phyloP scores from a whole-genome alignment of 2,888 invertebrate species.

The Conomelus anceps region DNA sequence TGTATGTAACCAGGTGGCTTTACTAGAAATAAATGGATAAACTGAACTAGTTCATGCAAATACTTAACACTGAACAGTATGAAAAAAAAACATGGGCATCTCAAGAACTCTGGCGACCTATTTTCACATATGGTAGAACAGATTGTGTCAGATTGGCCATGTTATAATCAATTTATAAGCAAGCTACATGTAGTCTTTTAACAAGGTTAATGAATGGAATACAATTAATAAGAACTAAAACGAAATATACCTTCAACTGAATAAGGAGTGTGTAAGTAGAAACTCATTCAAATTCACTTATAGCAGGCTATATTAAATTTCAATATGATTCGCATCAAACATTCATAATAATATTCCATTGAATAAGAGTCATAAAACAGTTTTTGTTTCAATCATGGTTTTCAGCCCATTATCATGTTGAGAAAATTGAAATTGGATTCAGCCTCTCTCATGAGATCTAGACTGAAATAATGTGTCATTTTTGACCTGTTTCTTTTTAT shows the following conservation, averaged over 20 bases:
- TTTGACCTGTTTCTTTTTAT: no score
- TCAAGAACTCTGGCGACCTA: not conserved
- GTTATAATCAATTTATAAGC: not conserved
- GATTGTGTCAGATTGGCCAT: not conserved
- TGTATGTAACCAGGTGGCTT: not conserved
- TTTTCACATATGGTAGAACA: not conserved
- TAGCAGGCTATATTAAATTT: no score
- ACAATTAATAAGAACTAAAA: not conserved
- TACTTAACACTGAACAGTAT: not conserved
- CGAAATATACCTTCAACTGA: not conserved
- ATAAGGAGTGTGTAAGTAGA: not conserved
- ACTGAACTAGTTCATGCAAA: not conserved
- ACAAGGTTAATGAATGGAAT: not conserved
- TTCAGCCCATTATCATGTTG: no score
- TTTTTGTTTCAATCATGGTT: no score
- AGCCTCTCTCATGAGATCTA: no score
- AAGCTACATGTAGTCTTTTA: not conserved
- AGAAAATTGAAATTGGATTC: no score
- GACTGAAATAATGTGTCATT: no score
- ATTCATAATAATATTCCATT: not conserved
- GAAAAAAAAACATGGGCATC: not conserved
- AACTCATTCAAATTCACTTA: not conserved
- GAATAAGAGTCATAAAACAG: no score
- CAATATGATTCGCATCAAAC: not conserved
- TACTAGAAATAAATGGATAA: not conserved